phyloP scores from a whole-genome alignment of 2,113 vertebrate genomes.

The Spea bombifrons region DNA sequence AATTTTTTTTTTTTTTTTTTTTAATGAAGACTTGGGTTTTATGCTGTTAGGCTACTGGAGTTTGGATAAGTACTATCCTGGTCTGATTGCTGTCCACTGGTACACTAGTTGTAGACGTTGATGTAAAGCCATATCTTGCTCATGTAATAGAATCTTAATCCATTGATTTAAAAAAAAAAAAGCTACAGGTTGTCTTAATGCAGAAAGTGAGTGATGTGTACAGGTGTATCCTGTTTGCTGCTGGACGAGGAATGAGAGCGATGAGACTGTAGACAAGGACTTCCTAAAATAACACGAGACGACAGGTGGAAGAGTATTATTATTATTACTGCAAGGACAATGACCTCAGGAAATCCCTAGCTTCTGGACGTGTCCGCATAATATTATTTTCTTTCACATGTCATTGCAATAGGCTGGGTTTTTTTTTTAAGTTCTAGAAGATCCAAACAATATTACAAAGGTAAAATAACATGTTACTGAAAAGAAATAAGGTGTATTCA shows the following conservation, averaged over 20 bases:
- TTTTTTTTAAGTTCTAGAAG: neutral
- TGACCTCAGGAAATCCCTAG: conserved; percentile 42
- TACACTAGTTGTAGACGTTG: too few relatives aligned
- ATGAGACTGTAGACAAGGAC: conserved; percentile 22
- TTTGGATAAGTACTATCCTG: too few relatives aligned
- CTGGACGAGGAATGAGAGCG: neutral
- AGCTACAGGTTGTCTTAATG: neutral
- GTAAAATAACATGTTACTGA: too few relatives aligned
- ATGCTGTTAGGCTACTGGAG: neutral
- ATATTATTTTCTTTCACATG: conserved; percentile 25
- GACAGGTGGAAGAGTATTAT: conserved; percentile 38
- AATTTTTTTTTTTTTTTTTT: neutral
- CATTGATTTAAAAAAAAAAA: too few relatives aligned
- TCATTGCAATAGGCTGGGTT: neutral
- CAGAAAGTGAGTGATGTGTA: conserved; percentile 24
- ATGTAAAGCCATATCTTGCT: too few relatives aligned
- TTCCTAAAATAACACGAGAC: conserved; percentile 47
- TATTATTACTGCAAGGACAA: conserved; percentile 35
- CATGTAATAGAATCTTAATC: too few relatives aligned
- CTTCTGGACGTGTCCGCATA: conserved; percentile 13
- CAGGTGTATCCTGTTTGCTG: conserved; percentile 41
- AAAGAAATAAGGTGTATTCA: too few relatives aligned
- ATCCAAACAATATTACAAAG: too few relatives aligned
- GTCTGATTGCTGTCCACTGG: too few relatives aligned
- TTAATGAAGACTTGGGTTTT: neutral